Evolutionary conservation across 2,797 vertebrate species (phyloP).

Genomic region (Agapornis canus): DNA sequence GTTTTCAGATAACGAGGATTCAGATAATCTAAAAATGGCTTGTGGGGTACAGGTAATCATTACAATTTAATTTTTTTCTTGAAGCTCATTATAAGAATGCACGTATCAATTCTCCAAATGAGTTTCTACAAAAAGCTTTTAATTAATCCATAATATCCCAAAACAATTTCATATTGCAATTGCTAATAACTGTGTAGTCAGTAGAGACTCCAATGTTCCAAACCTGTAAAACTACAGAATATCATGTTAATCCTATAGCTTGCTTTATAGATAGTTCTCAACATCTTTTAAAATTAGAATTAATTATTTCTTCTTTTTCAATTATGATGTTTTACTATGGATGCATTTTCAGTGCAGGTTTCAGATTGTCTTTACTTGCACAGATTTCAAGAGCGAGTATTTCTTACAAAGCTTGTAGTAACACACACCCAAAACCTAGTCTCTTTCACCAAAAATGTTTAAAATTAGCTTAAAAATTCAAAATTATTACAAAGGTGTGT

Average conservation of each 20-base stretch:
- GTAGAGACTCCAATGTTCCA: neutral
- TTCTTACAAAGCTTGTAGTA: neutral
- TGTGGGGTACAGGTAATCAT: neutral
- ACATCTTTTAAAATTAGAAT: neutral
- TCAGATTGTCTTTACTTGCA: neutral
- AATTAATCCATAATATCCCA: neutral
- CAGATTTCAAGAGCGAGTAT: neutral
- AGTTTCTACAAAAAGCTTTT: neutral
- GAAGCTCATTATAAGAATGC: neutral
- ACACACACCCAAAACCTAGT: neutral
- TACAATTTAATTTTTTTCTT: neutral
- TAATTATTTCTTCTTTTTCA: neutral
- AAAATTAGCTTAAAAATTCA: neutral
- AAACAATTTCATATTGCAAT: neutral
- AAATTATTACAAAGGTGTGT: neutral
- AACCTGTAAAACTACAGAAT: neutral
- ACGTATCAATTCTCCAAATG: neutral
- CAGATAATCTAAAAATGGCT: neutral
- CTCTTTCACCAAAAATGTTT: neutral
- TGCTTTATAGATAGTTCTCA: neutral
- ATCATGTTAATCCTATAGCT: neutral
- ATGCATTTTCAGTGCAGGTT: neutral
- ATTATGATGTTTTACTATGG: neutral
- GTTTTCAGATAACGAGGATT: neutral
- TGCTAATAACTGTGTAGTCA: neutral